A percentile compares a stretch with the other conserved stretches of the same genome.
Evolutionary conservation across 2,113 vertebrate species (phyloP).

Genomic region (Hyla sarda): DNA sequence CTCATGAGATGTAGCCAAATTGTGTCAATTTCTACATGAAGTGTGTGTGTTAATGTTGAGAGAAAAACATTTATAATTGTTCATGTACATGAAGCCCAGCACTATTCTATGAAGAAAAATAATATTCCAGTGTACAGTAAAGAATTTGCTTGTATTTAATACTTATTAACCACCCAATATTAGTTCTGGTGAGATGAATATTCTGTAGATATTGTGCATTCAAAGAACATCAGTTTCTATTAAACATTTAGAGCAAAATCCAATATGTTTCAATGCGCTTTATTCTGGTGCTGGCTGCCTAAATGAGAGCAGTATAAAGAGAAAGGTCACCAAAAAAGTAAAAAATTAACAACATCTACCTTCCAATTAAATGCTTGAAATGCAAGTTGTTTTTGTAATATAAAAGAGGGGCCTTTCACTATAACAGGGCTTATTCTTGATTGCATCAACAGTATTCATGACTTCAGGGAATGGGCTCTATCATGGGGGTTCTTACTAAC

Average conservation of each 20-base stretch:
- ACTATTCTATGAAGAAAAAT: neutral
- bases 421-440: constrained; percentile 45
- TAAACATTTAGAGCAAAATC: constrained; percentile 15
- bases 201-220: neutral
- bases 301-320: constrained; percentile 31
- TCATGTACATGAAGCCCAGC: neutral
- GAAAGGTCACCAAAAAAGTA: constrained; percentile 40
- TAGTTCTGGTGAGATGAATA: neutral
- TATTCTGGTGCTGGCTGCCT: neutral
- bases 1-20: neutral
- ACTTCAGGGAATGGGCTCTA: constrained; percentile 34
- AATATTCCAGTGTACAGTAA: neutral
- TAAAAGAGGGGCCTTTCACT: constrained; percentile 44
- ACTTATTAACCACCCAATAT: too few relatives aligned
- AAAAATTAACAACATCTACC: constrained; percentile 42
- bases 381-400: constrained; percentile 37
- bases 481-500: constrained; percentile 45
- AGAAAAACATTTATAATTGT: neutral
- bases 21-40: neutral
- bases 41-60: neutral
- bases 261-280: neutral
- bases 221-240: neutral
- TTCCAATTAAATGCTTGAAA: constrained; percentile 45
- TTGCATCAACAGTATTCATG: constrained; percentile 50
- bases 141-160: neutral